A percentile compares a stretch with the other conserved stretches of the same genome.
phyloP scores from a whole-genome alignment of 2,888 invertebrate genomes.

The Ischnus inquisitorius region DNA sequence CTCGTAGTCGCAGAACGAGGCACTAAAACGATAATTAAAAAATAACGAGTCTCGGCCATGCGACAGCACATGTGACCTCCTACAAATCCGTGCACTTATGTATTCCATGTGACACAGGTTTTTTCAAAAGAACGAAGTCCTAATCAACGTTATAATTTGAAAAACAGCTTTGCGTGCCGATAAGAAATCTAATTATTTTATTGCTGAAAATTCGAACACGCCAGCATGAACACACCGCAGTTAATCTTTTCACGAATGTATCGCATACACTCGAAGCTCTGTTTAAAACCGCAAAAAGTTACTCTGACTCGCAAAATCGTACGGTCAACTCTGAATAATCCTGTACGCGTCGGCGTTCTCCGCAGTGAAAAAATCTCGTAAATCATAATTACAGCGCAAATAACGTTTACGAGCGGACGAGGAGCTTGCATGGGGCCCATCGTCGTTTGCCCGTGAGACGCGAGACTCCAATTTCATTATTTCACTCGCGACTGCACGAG shows the following conservation, averaged over 20 bases:
- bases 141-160: no score
- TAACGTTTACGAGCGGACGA: constrained; percentile 33
- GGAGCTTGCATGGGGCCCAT: constrained; percentile 40
- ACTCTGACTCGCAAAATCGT: not conserved
- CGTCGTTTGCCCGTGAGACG: constrained; percentile 14
- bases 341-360: constrained; percentile 21
- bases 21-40: constrained; percentile 19
- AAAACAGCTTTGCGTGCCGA: no score
- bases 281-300: not conserved
- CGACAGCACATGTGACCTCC: not conserved
- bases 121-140: no score
- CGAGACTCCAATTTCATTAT: constrained; percentile 44
- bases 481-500: constrained; percentile 44
- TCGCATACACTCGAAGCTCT: not conserved
- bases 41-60: constrained; percentile 20
- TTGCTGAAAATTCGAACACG: no score
- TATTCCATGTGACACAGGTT: not conserved
- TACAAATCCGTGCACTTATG: no score
- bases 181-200: no score
- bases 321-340: not conserved
- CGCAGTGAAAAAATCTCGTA: constrained; percentile 26
- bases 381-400: constrained; percentile 52
- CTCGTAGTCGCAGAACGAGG: constrained; percentile 42
- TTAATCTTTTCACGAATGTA: not conserved
- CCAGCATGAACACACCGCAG: no score